Evolutionary conservation across 1,140 invertebrate species (phyloP).

Genomic region (Caenorhabditis inopinata): DNA sequence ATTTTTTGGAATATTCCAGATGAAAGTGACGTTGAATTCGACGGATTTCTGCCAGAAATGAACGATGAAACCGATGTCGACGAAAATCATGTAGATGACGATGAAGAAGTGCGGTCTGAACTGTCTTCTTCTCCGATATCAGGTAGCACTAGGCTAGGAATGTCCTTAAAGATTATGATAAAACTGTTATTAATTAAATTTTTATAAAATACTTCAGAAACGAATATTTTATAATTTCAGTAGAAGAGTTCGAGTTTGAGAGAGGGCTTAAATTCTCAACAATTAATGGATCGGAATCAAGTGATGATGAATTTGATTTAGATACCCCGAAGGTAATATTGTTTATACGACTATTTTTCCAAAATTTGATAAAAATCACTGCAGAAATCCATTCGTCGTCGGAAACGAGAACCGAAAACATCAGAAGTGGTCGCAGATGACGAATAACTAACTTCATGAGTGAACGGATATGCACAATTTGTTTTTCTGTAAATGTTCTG

Average conservation of each 20-base stretch:
- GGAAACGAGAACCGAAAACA: neutral
- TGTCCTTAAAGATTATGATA: no score
- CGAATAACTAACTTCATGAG: neutral
- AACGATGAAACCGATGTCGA: constrained; percentile 39
- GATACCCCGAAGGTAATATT: neutral
- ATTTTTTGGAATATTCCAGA: constrained; percentile 37
- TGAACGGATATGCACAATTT: neutral
- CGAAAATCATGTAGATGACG: constrained; percentile 1
- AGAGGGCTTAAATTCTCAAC: constrained; percentile 44
- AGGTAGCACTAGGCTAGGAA: no score
- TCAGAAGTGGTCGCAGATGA: neutral
- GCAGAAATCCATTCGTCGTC: neutral
- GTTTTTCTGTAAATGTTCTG: neutral
- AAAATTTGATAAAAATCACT: no score
- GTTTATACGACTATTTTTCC: neutral
- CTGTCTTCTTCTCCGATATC: constrained; percentile 13
- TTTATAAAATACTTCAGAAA: no score
- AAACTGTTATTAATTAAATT: no score
- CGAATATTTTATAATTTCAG: neutral
- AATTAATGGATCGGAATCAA: constrained; percentile 46
- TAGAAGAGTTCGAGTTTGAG: constrained; percentile 49
- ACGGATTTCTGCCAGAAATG: constrained; percentile 47
- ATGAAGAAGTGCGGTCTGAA: neutral
- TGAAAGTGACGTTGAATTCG: constrained; percentile 49
- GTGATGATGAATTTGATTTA: constrained; percentile 51